phyloP scores from a whole-genome alignment of 2,888 invertebrate genomes.

The Allolobophora icterica region DNA sequence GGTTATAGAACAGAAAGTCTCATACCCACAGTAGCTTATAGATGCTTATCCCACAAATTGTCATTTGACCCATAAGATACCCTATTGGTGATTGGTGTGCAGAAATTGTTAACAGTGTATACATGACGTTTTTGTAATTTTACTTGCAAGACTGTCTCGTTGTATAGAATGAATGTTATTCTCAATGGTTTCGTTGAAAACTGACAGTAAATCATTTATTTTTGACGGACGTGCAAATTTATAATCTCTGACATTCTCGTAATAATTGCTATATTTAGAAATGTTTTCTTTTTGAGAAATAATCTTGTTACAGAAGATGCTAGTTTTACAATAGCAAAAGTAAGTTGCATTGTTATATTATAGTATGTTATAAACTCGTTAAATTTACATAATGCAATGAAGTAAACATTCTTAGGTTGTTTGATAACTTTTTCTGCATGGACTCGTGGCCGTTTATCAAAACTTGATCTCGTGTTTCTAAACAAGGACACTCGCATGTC shows the following conservation, averaged over 20 bases:
- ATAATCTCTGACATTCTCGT: background rate
- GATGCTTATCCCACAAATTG: background rate
- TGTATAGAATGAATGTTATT: background rate
- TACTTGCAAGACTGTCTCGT: background rate
- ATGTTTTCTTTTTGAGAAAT: background rate
- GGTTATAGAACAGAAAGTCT: background rate
- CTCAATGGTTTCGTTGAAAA: background rate
- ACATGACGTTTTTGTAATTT: background rate
- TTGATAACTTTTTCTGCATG: background rate
- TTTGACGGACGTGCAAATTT: background rate
- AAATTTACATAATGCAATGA: background rate
- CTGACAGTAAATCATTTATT: background rate
- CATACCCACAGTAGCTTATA: background rate
- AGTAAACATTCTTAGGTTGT: background rate
- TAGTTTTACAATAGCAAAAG: background rate
- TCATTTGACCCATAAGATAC: background rate
- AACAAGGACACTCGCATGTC: background rate
- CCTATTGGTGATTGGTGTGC: background rate
- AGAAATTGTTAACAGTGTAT: background rate
- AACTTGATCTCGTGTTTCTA: background rate
- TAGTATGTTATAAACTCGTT: too few species aligned
- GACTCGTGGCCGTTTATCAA: background rate
- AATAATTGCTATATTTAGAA: background rate
- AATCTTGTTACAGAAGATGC: background rate
- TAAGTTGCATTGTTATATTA: background rate